Base-by-base conservation (phyloP, 2,113 vertebrate genomes). In the Channa argus region DNA sequence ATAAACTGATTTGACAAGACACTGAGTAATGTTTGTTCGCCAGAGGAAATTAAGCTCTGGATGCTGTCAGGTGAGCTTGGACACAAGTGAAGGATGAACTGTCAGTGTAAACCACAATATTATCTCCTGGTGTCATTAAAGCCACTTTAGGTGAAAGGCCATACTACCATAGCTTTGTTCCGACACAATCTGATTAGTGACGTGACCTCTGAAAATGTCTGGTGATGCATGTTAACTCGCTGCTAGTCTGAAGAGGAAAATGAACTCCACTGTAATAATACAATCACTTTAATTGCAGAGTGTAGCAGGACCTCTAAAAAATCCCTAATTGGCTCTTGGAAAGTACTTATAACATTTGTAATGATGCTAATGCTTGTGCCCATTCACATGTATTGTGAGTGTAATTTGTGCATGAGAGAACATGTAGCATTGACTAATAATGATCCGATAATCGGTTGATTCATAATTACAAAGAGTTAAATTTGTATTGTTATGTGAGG, bases 121-220 rank as follows among this genome's bases (percentile, higher is more conserved):
- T 55, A 68, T 49, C 39, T 55, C 11, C 5, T n/a, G 53, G 55
- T 61, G 68, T 63, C 56, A 71, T 8, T 14, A 1, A 51, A 50
- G 71, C 67, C 63, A 24, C 64, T 60, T 79, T 24, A 10, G 8
- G 44, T 51, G 85, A 80, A 91, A 89, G 69, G 41, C 2, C 45
- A 90, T 68, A 74, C 83, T 59, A 0, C 33, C 4, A 46, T 45
- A n/a, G 2, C 34, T 53, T 43, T 71, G 38, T 6, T 0, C 43
- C 8, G 24, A 24, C 24, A 24, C 9, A 0, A 69, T 65, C 34
- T 59, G 49, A 64, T 60, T 56, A 37, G 15, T 67, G 10, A 71
- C 64, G 33, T 8, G 39, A 52, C 45, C 8, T 8, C 14, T 55
- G 76, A 61, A 91, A 88, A 90, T 84, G 87, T 87, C 90, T 84